Percentiles rank a stretch among this genome's conserved stretches.
phyloP scores from a whole-genome alignment of 2,888 invertebrate species.

The Cephus pygmeus region DNA sequence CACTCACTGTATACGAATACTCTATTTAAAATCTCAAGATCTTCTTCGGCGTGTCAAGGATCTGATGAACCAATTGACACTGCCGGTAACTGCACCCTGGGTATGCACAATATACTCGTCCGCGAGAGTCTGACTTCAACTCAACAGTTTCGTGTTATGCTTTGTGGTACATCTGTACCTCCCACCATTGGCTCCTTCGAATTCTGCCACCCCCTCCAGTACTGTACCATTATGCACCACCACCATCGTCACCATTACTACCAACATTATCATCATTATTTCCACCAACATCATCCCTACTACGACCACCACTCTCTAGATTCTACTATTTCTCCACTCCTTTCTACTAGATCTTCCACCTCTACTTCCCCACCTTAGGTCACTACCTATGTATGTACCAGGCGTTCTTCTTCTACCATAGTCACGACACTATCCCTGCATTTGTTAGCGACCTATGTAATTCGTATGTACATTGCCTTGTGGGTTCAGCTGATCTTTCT shows the following conservation, averaged over 20 bases:
- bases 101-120: slow-evolving; percentile 35
- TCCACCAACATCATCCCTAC: neutral
- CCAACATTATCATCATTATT: neutral
- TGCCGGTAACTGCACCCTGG: slow-evolving; percentile 38
- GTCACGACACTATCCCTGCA: neutral
- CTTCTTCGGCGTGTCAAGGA: slow-evolving; percentile 30
- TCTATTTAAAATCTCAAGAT: neutral
- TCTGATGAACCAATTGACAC: slow-evolving; percentile 26
- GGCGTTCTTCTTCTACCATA: neutral
- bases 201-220: neutral
- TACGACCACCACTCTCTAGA: neutral
- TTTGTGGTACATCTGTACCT: slow-evolving; percentile 41
- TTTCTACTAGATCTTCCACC: slow-evolving; percentile 17
- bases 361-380: slow-evolving; percentile 7
- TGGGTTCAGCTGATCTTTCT: neutral
- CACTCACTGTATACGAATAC: neutral
- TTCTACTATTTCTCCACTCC: neutral
- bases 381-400: neutral
- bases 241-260: slow-evolving; percentile 17
- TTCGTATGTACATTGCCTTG: neutral
- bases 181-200: neutral
- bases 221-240: neutral
- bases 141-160: slow-evolving; percentile 48
- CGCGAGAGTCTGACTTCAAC: slow-evolving; percentile 38
- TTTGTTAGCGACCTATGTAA: neutral